phyloP scores from a whole-genome alignment of 2,113 vertebrate genomes.

The Prunella himalayana region DNA sequence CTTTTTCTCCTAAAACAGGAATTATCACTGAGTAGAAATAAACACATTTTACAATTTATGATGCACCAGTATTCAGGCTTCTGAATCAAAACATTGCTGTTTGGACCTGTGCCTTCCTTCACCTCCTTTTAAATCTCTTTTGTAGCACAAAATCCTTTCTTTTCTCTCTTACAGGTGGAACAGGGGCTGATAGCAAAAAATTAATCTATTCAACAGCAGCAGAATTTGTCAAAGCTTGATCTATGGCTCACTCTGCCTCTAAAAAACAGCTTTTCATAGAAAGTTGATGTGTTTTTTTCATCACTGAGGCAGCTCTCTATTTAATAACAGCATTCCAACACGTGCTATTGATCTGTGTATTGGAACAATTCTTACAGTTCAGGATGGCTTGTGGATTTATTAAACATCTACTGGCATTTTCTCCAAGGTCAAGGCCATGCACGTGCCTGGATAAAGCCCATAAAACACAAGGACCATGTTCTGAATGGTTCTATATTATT shows the following conservation, averaged over 20 bases:
- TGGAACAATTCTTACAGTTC: background rate
- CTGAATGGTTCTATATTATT: background rate
- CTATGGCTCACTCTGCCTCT: background rate
- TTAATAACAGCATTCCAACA: background rate
- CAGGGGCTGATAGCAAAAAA: background rate
- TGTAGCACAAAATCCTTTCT: background rate
- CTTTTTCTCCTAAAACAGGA: background rate
- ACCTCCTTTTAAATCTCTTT: background rate
- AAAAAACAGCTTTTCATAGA: background rate
- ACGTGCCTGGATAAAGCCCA: background rate
- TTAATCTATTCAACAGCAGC: background rate
- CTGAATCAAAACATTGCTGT: background rate
- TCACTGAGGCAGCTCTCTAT: background rate
- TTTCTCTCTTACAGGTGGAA: background rate
- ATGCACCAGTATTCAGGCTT: background rate
- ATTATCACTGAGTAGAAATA: background rate
- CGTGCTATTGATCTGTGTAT: background rate
- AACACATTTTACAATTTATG: background rate
- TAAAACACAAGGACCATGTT: rapidly evolving
- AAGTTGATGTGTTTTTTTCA: background rate
- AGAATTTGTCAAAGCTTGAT: conserved; percentile 19
- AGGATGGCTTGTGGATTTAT: background rate
- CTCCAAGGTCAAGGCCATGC: background rate
- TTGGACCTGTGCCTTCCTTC: background rate
- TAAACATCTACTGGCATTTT: background rate